These are phyloP conservation scores for Cyrtonyx montezumae DNA, from an alignment of 2,113 vertebrate species.

Conservation along the genomic window DNA sequence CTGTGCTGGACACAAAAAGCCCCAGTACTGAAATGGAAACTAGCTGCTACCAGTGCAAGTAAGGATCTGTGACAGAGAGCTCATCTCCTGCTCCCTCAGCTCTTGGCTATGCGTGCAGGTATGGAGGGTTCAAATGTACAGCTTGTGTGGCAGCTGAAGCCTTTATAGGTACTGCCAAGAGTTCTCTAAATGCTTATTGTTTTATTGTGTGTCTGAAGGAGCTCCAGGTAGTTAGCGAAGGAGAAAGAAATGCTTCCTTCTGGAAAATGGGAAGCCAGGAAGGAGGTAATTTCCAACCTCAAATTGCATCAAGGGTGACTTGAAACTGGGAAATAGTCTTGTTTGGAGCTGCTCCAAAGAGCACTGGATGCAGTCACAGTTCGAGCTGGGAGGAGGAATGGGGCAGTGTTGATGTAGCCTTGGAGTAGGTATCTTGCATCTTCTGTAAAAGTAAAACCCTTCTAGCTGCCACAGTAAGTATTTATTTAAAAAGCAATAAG, in stretches of 20 bases:
- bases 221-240: background rate
- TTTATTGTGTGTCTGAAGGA: background rate
- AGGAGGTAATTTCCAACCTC: background rate
- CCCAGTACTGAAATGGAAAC: background rate
- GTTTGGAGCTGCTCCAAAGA: background rate
- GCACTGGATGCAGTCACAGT: background rate
- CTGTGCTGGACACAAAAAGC: background rate
- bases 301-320: background rate
- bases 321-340: background rate
- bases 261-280: background rate
- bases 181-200: background rate
- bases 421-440: background rate
- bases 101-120: background rate
- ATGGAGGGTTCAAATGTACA: background rate
- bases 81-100: background rate
- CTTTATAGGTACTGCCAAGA: background rate
- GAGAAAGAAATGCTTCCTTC: background rate
- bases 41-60: background rate
- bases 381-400: background rate
- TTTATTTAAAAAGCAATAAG: background rate
- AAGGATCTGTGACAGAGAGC: background rate
- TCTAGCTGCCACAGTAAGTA: background rate
- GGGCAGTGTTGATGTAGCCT: background rate
- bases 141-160: background rate
- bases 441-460: background rate